These are phyloP conservation scores for Deilephila porcellus DNA, from an alignment of 2,888 invertebrate genomes.

Conservation along the genomic window DNA sequence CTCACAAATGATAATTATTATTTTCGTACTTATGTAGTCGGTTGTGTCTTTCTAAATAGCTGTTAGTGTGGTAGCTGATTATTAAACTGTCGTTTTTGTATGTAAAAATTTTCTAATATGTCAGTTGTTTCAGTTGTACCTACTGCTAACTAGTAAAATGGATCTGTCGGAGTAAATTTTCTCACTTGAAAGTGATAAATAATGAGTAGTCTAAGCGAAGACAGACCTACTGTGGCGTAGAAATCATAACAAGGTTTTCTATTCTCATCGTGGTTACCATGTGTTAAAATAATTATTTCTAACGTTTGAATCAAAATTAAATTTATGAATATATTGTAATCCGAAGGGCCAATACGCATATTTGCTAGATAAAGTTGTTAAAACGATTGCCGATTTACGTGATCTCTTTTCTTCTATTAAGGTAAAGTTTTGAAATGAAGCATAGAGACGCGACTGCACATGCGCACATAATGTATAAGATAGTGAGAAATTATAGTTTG, in stretches of 20 bases:
- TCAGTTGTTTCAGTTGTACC: not conserved
- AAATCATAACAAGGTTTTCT: conserved; percentile 17
- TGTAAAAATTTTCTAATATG: not conserved
- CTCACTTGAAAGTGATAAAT: conserved; percentile 6
- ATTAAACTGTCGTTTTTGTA: not conserved
- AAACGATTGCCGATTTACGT: too few species aligned
- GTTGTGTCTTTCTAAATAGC: not conserved
- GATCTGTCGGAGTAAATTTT: not conserved
- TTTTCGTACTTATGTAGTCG: not conserved
- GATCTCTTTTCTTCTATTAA: too few species aligned
- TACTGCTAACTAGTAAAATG: not conserved
- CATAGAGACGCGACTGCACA: too few species aligned
- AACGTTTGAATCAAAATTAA: too few species aligned
- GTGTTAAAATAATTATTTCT: too few species aligned
- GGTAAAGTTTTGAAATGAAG: too few species aligned
- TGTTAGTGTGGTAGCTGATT: not conserved
- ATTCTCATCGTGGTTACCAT: not conserved
- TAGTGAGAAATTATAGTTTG: too few species aligned
- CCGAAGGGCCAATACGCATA: too few species aligned
- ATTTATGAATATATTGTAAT: too few species aligned
- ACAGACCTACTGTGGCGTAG: not conserved
- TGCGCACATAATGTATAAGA: too few species aligned
- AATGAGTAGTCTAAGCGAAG: not conserved
- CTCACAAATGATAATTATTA: not conserved
- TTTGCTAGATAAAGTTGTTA: too few species aligned